Conservation (phyloP, 2,113 vertebrate genomes). For the Hyla sarda region DNA sequence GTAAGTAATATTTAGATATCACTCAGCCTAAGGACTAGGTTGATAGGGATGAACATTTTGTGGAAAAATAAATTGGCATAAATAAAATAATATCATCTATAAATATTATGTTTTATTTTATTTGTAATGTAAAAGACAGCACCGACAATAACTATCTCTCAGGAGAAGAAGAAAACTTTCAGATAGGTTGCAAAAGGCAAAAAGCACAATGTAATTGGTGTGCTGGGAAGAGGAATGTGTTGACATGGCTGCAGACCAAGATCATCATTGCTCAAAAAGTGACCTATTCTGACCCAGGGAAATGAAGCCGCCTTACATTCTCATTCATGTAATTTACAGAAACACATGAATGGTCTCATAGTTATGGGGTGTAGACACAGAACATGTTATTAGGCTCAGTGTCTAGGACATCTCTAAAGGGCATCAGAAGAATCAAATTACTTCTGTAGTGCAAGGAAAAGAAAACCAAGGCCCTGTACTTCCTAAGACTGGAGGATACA, state of each 20-base stretch:
- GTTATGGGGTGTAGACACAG: constrained; percentile 33
- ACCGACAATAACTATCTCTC: background rate
- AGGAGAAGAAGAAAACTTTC: constrained; percentile 24
- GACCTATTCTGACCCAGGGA: constrained; percentile 51
- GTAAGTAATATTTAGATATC: background rate
- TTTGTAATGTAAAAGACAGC: background rate
- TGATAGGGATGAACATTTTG: background rate
- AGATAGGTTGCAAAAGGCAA: constrained; percentile 29
- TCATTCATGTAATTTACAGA: constrained; percentile 55
- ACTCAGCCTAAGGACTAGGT: background rate
- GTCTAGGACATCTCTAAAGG: constrained; percentile 55
- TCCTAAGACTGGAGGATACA: constrained; percentile 1
- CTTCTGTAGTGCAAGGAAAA: constrained; percentile 14
- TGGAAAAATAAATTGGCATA: background rate
- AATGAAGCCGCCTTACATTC: constrained; percentile 45
- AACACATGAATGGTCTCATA: constrained; percentile 50
- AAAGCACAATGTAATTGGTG: constrained; percentile 34
- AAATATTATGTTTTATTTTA: no score
- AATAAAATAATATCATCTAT: background rate
- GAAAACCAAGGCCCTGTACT: constrained; percentile 16
- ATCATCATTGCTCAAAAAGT: constrained; percentile 54
- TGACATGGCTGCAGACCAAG: constrained; percentile 55
- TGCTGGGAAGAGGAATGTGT: constrained; percentile 54
- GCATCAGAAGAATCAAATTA: constrained; percentile 46
- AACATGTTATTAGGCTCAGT: constrained; percentile 18